phyloP scores from a whole-genome alignment of 2,113 vertebrate species.

The Hyperoodon ampullatus region DNA sequence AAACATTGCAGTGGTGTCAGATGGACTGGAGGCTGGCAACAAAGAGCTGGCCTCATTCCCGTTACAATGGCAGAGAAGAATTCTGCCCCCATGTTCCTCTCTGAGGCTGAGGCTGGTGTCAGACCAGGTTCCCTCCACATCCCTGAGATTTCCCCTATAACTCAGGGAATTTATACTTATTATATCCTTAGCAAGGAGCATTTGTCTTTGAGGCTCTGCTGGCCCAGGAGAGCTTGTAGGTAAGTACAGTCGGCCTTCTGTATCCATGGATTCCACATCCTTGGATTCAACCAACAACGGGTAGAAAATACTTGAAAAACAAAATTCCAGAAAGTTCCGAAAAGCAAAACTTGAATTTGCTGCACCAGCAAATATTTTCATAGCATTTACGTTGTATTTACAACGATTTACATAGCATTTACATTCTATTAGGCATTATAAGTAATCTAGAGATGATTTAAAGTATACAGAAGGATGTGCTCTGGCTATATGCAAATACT shows the following conservation, averaged over 20 bases:
- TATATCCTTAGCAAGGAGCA: background rate
- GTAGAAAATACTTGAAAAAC: background rate
- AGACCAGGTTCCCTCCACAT: background rate
- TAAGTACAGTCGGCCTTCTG: accelerated
- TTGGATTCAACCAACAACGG: background rate
- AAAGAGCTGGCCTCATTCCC: background rate
- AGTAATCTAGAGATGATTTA: background rate
- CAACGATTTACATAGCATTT: background rate
- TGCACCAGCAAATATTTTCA: background rate
- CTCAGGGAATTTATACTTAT: background rate
- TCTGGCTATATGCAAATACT: too few species aligned
- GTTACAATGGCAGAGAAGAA: background rate
- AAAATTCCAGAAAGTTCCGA: background rate
- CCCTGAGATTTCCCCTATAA: background rate
- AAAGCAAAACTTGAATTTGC: background rate
- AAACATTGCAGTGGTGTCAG: background rate
- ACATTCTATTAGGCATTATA: background rate
- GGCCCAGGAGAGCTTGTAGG: background rate
- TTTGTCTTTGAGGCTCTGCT: background rate
- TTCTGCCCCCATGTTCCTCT: background rate
- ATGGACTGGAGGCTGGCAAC: background rate
- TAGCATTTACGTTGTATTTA: background rate
- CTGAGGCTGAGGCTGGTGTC: background rate
- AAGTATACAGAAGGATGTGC: too few species aligned
- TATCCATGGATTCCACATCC: background rate